Evolutionary conservation across 2,113 vertebrate species (phyloP).

Genomic region (Cebidichthys violaceus): DNA sequence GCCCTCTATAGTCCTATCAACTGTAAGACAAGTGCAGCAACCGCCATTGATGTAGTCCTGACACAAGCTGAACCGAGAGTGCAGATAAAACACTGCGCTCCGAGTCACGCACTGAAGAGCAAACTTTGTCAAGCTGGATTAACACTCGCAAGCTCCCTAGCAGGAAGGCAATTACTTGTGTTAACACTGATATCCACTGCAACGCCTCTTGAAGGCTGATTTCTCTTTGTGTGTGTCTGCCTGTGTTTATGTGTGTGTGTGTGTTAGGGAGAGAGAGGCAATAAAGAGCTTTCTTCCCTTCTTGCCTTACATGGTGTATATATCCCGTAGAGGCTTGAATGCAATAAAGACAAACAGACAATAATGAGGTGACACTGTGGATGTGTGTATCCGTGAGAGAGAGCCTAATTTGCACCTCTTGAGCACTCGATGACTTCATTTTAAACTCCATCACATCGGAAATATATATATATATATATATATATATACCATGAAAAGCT

Average conservation of each 20-base stretch:
- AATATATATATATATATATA: neutral
- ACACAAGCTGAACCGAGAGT: slow-evolving; percentile 21
- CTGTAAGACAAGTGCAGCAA: slow-evolving; percentile 30
- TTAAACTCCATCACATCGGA: slow-evolving; percentile 47
- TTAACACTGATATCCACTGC: slow-evolving; percentile 77
- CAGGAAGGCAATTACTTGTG: slow-evolving; percentile 78
- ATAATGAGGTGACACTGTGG: slow-evolving; percentile 62
- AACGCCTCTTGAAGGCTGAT: slow-evolving; percentile 62
- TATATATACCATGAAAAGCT: slow-evolving; percentile 25
- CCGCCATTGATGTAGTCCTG: slow-evolving; percentile 9
- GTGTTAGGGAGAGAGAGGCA: slow-evolving; percentile 28
- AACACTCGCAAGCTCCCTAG: slow-evolving; percentile 62
- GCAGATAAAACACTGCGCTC: slow-evolving; percentile 49
- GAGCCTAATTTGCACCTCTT: slow-evolving; percentile 59
- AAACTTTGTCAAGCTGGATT: slow-evolving; percentile 75
- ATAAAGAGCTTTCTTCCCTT: slow-evolving; percentile 49
- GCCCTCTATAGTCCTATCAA: slow-evolving; percentile 25
- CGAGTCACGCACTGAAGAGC: slow-evolving; percentile 56
- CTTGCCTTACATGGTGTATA: slow-evolving; percentile 36
- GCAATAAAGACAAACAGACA: slow-evolving; percentile 71
- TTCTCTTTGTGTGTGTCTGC: slow-evolving; percentile 33
- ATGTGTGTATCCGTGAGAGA: slow-evolving; percentile 5
- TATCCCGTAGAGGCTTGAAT: slow-evolving; percentile 51
- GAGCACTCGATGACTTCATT: slow-evolving; percentile 52
- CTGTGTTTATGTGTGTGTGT: neutral